Evolutionary conservation across 2,797 vertebrate genomes (phyloP), one percentile per base, ranked within the genome.

Genomic region (Neoniphon sammara): DNA sequence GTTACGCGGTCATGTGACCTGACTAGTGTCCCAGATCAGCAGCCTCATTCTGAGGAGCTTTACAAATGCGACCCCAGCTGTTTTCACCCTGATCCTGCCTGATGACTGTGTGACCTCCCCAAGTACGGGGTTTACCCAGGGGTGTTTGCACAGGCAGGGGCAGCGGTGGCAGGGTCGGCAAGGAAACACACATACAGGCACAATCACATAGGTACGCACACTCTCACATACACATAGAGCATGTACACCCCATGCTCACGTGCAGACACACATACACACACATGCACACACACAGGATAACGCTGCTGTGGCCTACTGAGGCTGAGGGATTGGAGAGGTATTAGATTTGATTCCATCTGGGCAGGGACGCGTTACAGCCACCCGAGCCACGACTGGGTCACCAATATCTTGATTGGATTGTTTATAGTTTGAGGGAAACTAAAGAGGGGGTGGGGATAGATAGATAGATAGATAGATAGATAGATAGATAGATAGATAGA

Each of bases 301-400:
- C 49, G 59, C 64, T 52, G 70, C 78, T 49, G 55, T 39, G 63
- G 49, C 59, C 71, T 50, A 36, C 72, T 60, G 56, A 75, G 59
- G 65, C 66, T 49, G 73, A 80, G 61, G 75, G 70, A 85, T 88
- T 80, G 85, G 56, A 73, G 62, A 61, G 78, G 83, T 57, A 85
- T 90, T 90, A 74, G 74, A 81, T 83, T 69, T 85, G 83, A 86
- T 81, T 89, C 80, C 72, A 84, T 89, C 87, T 78, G 77, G 70
- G 75, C 77, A 54, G 62, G 30, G 74, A 73, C 5, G 34, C 50
- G 0, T 69, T 63, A 65, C 63, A 46, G 65, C 53, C 1, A 20
- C 49, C 20, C 31, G 11, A 12, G 47, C 27, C 71, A 66, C 70
- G 7, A 14, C 72, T 54, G 68, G 73, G 39, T 75, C 75, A 69